A percentile compares a stretch with the other conserved stretches of the same genome.
These are phyloP conservation scores for Cydia pomonella DNA, from an alignment of 1,140 invertebrate species.

Conservation along the genomic window DNA sequence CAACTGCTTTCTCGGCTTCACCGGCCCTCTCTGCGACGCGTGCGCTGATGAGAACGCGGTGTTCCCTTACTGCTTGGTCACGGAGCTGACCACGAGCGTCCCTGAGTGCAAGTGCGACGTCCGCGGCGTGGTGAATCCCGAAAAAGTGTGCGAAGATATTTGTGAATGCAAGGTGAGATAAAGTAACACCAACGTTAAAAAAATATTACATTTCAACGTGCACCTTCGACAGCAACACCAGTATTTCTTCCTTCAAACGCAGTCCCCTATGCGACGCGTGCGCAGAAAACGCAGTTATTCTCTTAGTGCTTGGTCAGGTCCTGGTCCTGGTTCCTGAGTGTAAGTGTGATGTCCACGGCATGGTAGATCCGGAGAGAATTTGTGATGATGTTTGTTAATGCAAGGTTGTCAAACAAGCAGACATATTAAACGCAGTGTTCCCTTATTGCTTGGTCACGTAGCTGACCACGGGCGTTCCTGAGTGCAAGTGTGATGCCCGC, in stretches of 20 bases:
- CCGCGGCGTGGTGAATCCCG: conserved; percentile 84
- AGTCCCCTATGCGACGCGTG: conserved; percentile 93
- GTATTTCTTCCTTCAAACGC: no score
- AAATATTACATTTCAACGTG: no score
- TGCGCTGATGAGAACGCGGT: conserved; percentile 91
- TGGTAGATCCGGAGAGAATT: conserved; percentile 82
- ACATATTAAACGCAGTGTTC: conserved; percentile 88
- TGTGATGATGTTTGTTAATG: conserved; percentile 93
- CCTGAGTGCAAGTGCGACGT: conserved; percentile 88
- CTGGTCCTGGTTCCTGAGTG: conserved; percentile 80
- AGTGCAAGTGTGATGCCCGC: conserved; percentile 90
- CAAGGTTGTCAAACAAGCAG: no score
- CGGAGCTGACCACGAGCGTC: conserved; percentile 45
- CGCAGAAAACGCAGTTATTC: conserved; percentile 87
- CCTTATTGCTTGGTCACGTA: conserved; percentile 84
- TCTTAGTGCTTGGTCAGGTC: conserved; percentile 84
- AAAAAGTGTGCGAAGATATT: conserved; percentile 88
- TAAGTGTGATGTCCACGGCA: conserved; percentile 90
- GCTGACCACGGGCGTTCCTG: conserved; percentile 45
- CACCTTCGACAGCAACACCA: no score
- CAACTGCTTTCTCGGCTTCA: conserved; percentile 90
- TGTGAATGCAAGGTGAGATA: conserved; percentile 91
- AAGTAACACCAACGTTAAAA: neutral
- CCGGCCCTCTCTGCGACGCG: conserved; percentile 89
- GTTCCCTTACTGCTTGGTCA: conserved; percentile 86